Percentiles rank a stretch among this genome's conserved stretches.
Evolutionary conservation across 2,113 vertebrate species (phyloP).

Genomic region (Cyphomyrus discorhynchus): DNA sequence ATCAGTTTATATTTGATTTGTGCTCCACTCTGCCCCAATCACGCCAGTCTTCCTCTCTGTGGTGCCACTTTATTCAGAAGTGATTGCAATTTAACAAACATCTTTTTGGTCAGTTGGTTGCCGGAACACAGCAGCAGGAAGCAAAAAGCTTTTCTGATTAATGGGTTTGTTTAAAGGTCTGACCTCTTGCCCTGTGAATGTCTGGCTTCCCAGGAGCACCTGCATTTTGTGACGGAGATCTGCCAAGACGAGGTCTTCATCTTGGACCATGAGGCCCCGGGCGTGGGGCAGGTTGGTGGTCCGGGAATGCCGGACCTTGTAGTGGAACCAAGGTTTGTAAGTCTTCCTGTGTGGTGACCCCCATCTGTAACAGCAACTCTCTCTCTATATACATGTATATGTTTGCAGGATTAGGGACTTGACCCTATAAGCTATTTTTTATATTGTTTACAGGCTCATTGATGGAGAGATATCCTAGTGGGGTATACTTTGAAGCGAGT

Average conservation of each 20-base stretch:
- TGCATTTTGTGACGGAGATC: conserved; percentile 97
- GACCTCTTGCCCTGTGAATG: neutral
- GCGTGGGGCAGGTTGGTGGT: conserved; percentile 56
- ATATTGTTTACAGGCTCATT: neutral
- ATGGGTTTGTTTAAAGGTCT: neutral
- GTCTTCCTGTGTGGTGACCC: conserved; percentile 25
- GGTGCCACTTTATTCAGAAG: neutral
- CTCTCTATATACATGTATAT: neutral
- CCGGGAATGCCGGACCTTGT: conserved; percentile 91
- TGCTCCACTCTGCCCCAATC: neutral
- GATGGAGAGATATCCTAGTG: neutral
- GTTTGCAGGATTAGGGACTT: neutral
- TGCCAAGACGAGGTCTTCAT: conserved; percentile 97
- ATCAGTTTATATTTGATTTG: neutral
- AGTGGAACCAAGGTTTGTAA: conserved; percentile 82
- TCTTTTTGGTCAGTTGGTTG: neutral
- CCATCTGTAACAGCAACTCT: neutral
- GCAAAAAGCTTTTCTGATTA: neutral
- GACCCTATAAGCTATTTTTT: neutral
- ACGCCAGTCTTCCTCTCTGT: too few species aligned
- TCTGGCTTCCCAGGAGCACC: conserved; percentile 74
- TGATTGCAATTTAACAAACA: neutral
- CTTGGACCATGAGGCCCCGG: conserved; percentile 78
- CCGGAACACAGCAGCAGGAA: neutral
- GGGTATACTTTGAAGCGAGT: neutral